Evolutionary conservation across 1,140 invertebrate genomes (phyloP).

Genomic region (Tyrophagus putrescentiae): DNA sequence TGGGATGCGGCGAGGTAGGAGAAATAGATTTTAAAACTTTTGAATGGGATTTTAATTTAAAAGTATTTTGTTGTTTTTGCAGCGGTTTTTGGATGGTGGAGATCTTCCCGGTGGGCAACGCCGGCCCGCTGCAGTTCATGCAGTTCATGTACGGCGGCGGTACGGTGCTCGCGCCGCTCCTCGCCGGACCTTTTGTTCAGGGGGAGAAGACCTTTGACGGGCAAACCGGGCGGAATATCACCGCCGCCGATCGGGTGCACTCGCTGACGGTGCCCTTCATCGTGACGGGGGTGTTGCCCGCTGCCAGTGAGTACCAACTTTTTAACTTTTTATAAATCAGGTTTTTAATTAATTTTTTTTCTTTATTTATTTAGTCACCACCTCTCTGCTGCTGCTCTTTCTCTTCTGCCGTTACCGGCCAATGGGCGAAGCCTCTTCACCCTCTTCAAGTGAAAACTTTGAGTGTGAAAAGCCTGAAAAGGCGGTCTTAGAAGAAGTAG

Average conservation of each 20-base stretch:
- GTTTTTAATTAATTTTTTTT: background rate
- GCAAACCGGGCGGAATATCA: background rate
- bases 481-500: background rate
- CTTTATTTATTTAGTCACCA: background rate
- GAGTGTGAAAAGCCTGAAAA: background rate
- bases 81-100: conserved; percentile 11
- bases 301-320: background rate
- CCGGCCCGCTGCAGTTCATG: background rate
- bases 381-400: background rate
- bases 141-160: conserved; percentile 15
- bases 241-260: background rate
- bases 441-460: background rate
- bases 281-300: background rate
- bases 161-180: background rate
- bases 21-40: no score
- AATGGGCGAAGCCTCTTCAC: background rate
- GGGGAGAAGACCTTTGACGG: background rate
- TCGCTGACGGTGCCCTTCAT: background rate
- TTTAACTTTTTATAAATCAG: background rate
- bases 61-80: no score
- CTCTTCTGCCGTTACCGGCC: background rate
- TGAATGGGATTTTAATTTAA: no score
- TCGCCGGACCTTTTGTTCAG: background rate
- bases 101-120: conserved; percentile 1
- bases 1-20: conserved; percentile 2